Conservation (phyloP, 2,888 invertebrate species). For the Automeris io region DNA sequence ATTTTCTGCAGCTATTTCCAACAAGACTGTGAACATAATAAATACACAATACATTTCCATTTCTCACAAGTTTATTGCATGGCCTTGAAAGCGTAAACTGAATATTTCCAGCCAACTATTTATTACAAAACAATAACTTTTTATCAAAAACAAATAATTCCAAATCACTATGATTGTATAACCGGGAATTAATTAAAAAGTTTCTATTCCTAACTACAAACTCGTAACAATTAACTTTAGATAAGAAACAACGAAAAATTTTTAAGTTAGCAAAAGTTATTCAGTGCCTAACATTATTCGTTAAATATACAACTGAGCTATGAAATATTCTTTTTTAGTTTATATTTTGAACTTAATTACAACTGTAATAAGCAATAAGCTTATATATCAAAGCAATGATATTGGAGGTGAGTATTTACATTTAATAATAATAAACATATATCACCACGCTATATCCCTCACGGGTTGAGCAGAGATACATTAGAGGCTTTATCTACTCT, state of each 20-base stretch:
- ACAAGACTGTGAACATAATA: slow-evolving; percentile 5
- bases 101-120: slow-evolving; percentile 3
- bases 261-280: not conserved
- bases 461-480: too few relatives aligned
- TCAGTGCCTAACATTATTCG: not conserved
- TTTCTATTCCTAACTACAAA: slow-evolving; percentile 8
- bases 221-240: slow-evolving; percentile 4
- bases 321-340: too few relatives aligned
- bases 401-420: too few relatives aligned
- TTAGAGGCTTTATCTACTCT: too few relatives aligned
- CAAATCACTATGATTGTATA: slow-evolving; percentile 6
- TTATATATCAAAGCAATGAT: too few relatives aligned
- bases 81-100: slow-evolving; percentile 4
- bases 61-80: slow-evolving; percentile 5
- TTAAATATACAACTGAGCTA: too few relatives aligned
- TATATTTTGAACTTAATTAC: too few relatives aligned
- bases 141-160: slow-evolving; percentile 12
- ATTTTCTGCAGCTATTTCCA: slow-evolving; percentile 4
- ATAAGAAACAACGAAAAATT: slow-evolving; percentile 6
- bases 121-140: slow-evolving; percentile 4
- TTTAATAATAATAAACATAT: too few relatives aligned
- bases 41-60: slow-evolving; percentile 4
- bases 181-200: slow-evolving; percentile 21
- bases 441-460: too few relatives aligned
- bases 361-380: too few relatives aligned